Evolutionary conservation across 2,888 invertebrate genomes (phyloP).

Genomic region (Chymomyza amoena): DNA sequence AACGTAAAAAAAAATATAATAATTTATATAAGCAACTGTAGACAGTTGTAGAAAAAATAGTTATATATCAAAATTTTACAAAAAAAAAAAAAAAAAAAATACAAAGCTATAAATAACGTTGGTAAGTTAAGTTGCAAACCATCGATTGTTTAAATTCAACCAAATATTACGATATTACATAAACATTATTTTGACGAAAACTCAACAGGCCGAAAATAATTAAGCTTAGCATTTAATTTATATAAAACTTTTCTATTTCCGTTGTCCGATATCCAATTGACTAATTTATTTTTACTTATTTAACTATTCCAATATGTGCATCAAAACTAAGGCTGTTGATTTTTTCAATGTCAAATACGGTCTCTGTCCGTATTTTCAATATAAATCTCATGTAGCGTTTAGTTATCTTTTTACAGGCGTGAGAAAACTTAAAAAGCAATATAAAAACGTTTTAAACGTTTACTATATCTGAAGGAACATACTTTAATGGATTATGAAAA

Average conservation of each 20-base stretch:
- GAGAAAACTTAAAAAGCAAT: slow-evolving; percentile 37
- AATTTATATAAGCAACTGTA: slow-evolving; percentile 1
- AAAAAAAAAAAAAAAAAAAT: slow-evolving; percentile 26
- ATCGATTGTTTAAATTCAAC: slow-evolving; percentile 1
- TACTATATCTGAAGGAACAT: slow-evolving; percentile 50
- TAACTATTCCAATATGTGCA: too few relatives aligned
- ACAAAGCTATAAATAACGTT: slow-evolving; percentile 33
- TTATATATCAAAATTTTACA: background rate
- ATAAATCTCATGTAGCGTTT: slow-evolving; percentile 56
- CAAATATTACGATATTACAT: slow-evolving; percentile 14
- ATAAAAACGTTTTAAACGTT: slow-evolving; percentile 27
- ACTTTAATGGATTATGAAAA: slow-evolving; percentile 47
- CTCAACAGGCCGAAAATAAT: background rate
- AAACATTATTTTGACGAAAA: background rate
- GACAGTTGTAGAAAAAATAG: background rate
- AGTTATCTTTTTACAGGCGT: slow-evolving; percentile 67
- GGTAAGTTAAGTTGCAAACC: slow-evolving; percentile 59
- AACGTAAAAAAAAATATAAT: slow-evolving; percentile 7
- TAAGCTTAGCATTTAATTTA: background rate
- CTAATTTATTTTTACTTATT: too few relatives aligned
- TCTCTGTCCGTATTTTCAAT: slow-evolving; percentile 47
- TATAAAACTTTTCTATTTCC: background rate
- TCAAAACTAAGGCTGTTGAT: slow-evolving; percentile 37
- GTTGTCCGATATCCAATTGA: background rate
- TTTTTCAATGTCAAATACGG: slow-evolving; percentile 41